phyloP scores from a whole-genome alignment of 2,113 vertebrate species.

The Cynocephalus volans region DNA sequence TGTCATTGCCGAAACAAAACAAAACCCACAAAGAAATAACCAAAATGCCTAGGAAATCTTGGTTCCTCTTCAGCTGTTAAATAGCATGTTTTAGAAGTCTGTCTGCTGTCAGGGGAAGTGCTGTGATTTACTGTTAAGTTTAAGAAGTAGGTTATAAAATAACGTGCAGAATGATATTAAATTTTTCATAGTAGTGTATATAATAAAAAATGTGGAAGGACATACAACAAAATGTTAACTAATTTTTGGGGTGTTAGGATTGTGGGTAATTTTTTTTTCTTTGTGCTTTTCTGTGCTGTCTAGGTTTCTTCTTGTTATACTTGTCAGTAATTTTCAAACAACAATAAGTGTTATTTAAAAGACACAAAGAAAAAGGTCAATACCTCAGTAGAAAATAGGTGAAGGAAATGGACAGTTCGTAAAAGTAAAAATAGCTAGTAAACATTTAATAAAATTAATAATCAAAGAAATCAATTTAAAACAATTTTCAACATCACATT shows the following conservation, averaged over 20 bases:
- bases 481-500: background rate
- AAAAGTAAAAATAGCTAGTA: conserved; percentile 10
- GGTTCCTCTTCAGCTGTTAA: background rate
- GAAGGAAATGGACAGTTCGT: background rate
- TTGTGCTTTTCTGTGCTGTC: background rate
- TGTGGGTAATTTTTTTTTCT: background rate
- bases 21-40: background rate
- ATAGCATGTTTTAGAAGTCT: background rate
- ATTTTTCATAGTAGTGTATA: background rate
- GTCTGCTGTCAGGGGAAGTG: background rate
- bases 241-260: background rate
- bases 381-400: background rate
- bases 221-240: background rate
- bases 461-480: background rate
- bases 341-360: background rate
- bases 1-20: background rate
- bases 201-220: background rate
- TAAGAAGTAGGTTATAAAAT: conserved; percentile 23
- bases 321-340: conserved; percentile 45
- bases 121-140: background rate
- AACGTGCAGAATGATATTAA: background rate
- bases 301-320: background rate
- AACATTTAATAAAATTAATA: background rate
- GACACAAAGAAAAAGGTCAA: background rate
- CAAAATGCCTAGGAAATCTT: background rate